phyloP scores from a whole-genome alignment of 2,888 invertebrate genomes.

The Ceriagrion tenellum region DNA sequence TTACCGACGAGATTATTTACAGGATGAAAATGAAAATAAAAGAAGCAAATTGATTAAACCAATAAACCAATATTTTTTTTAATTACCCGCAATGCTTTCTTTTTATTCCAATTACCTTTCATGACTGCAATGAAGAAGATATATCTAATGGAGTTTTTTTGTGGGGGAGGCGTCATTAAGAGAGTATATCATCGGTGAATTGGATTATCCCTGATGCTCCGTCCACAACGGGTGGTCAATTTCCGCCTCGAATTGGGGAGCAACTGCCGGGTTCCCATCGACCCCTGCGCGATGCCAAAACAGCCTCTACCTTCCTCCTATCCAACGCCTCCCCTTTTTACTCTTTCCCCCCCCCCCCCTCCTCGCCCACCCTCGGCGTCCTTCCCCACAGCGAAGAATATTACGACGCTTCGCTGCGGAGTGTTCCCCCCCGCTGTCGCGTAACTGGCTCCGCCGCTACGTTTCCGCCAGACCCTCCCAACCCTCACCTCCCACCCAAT shows the following conservation, averaged over 20 bases:
- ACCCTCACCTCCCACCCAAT: no score
- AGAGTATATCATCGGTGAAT: neutral
- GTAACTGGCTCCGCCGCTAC: no score
- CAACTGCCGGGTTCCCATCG: constrained; percentile 1
- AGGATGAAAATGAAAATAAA: no score
- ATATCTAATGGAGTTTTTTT: no score
- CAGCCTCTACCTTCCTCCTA: neutral
- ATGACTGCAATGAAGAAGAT: no score
- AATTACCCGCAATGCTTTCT: no score
- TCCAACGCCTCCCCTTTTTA: neutral
- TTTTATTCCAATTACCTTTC: no score
- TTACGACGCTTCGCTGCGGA: neutral
- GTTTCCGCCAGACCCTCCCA: no score
- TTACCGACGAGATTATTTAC: no score
- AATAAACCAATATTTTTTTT: no score
- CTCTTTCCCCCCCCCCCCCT: no score
- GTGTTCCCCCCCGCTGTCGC: neutral
- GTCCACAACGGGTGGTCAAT: neutral
- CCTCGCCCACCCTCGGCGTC: neutral
- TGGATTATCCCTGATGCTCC: neutral
- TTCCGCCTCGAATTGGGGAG: neutral
- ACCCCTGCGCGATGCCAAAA: neutral
- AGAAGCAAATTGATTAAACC: no score
- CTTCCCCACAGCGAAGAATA: neutral
- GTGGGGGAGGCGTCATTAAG: neutral